A percentile compares a stretch with the other conserved stretches of the same genome.
phyloP scores from a whole-genome alignment of 2,113 vertebrate genomes.

The Lutjanus erythropterus region DNA sequence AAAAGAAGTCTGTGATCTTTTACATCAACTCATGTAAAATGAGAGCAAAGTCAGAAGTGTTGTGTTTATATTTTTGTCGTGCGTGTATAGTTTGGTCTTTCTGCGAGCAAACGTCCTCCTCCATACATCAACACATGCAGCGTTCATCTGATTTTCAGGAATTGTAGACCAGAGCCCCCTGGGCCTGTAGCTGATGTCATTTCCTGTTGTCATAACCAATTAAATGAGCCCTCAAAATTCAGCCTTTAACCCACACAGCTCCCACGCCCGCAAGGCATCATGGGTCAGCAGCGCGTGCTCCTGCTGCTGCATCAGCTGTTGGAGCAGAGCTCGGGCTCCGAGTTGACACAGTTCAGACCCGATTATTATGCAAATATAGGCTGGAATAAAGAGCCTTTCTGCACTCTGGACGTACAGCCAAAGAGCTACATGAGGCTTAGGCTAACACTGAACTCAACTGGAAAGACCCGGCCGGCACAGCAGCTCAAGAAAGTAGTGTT shows the following conservation, averaged over 20 bases:
- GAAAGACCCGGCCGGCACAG: slow-evolving; percentile 49
- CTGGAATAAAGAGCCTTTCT: slow-evolving; percentile 73
- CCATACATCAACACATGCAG: slow-evolving; percentile 16
- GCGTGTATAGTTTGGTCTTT: not conserved
- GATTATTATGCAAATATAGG: slow-evolving; percentile 80
- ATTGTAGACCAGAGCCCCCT: slow-evolving; percentile 26
- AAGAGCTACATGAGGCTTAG: slow-evolving; percentile 60
- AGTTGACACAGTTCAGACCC: slow-evolving; percentile 72
- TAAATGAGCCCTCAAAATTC: slow-evolving; percentile 43
- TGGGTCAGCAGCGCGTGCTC: slow-evolving; percentile 72
- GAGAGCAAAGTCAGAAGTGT: too few species aligned
- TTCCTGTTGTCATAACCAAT: slow-evolving; percentile 75
- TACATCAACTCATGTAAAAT: too few species aligned
- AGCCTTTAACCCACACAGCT: slow-evolving; percentile 62
- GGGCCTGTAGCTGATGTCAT: slow-evolving; percentile 60
- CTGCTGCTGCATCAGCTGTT: slow-evolving; percentile 67
- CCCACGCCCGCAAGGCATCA: slow-evolving; percentile 73
- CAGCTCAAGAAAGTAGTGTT: slow-evolving; percentile 33
- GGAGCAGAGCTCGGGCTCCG: slow-evolving; percentile 52
- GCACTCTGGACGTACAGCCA: slow-evolving; percentile 58
- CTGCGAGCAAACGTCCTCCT: not conserved
- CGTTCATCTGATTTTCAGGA: slow-evolving; percentile 11
- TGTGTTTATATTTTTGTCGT: too few species aligned
- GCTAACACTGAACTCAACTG: slow-evolving; percentile 58
- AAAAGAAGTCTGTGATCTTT: too few species aligned